Evolutionary conservation across 92 coral and sea anemone species (phyloP).

Genomic region (Umimayanthus kanabou): DNA sequence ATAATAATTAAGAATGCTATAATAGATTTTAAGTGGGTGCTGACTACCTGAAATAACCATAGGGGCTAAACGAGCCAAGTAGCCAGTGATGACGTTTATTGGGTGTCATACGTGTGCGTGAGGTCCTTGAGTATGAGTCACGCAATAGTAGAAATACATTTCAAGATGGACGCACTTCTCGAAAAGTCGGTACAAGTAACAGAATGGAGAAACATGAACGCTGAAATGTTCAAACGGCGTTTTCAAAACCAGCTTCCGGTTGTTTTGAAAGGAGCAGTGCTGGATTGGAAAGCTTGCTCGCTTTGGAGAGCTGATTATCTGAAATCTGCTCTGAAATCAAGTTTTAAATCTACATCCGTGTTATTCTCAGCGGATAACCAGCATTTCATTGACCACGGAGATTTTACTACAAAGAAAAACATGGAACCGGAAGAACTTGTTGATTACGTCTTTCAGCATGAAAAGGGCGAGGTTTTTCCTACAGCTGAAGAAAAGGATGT

Average conservation of each 20-base stretch:
- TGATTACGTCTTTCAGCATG: slow-evolving; percentile 28
- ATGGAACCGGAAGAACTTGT: slow-evolving; percentile 42
- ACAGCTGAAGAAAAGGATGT: not conserved
- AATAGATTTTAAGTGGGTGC: too few species aligned
- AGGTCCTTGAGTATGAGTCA: not conserved
- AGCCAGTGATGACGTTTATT: too few species aligned
- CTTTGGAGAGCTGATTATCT: slow-evolving; percentile 39
- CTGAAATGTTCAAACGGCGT: slow-evolving; percentile 32
- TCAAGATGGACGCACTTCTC: slow-evolving; percentile 32
- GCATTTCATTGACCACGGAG: slow-evolving; percentile 48
- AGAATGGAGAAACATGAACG: slow-evolving; percentile 30
- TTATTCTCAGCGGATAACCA: slow-evolving; percentile 42
- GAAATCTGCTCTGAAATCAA: slow-evolving; percentile 34
- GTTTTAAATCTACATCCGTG: slow-evolving; percentile 25
- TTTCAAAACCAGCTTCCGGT: slow-evolving; percentile 54
- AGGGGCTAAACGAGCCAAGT: too few species aligned
- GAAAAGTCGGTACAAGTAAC: slow-evolving; percentile 16
- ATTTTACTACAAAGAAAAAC: slow-evolving; percentile 35
- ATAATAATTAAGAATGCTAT: too few species aligned
- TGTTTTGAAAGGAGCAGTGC: slow-evolving; percentile 39
- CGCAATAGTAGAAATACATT: not conserved
- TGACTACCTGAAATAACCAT: too few species aligned
- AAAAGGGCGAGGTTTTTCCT: not conserved
- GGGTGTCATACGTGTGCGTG: not conserved
- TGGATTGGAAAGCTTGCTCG: slow-evolving; percentile 47